Base-by-base conservation (phyloP, 2,113 vertebrate species). In the Chloropsis cyanopogon region DNA sequence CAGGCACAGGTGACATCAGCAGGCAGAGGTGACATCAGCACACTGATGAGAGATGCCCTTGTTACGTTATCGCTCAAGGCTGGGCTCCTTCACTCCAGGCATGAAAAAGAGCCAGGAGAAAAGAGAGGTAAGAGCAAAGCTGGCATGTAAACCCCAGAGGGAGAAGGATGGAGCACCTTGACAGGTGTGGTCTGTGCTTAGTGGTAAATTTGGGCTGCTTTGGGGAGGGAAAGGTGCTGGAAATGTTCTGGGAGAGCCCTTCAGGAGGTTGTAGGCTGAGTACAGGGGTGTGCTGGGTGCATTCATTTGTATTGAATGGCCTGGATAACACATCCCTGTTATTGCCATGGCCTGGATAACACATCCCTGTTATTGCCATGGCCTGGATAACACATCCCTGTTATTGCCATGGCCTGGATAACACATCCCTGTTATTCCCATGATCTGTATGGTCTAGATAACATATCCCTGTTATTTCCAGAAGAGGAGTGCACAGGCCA, bases 21-120 rank as follows among this genome's bases (percentile, higher is more conserved):
- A 77, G 49, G 46, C 35, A 50, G 28, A 52, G 37, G 60, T 64
- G 78, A 11, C 80, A 75, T 49, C 70, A 75, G 75, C 75, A 87
- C 57, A 14, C 4, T 11, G 72, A 23, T 24, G 20, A 19, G 56
- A 54, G 84, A 16, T 60, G 53, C 15, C 65, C 71, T 76, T 7
- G 0, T 47, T 19, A 52, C 31, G 25, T 35, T 41, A 1, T 46
- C 0, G 1, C 78, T 78, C 64, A 19, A 37, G 42, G 20, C n/a
- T 50, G 73, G 61, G 59, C n/a, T 78, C 8, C 3, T 25, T 42
- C 28, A 35, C 19, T 14, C 6, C 10, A 57, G 50, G 18, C 50
- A 26, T 4, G 16, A 44, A 59, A 52, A 52, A 26, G 35, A 70
- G 37, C 14, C 47, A 23, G 83, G 61, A 69, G 37, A 63, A 70